Base-by-base conservation (phyloP, 2,113 vertebrate genomes). In the Nettapus auritus region DNA sequence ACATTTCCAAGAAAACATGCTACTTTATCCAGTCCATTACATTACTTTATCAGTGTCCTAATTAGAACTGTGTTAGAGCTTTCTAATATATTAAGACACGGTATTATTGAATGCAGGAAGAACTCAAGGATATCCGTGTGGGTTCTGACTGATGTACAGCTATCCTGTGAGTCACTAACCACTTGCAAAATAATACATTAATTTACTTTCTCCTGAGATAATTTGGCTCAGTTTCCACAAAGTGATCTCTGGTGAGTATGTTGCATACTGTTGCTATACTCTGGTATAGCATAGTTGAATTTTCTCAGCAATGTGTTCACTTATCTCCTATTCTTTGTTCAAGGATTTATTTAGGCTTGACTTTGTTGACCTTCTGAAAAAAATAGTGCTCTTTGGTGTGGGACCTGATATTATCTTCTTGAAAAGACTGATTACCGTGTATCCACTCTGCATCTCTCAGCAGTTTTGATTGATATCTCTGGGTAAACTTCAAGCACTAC, bases 241-340 rank as follows among this genome's bases (percentile, higher is more conserved):
- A 8, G 5, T 28, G 33, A 56, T 84, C 46, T 87, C 63, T 42
- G 42, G 38, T 68, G 48, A 73, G 33, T 20, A 21, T 0, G 0
- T 60, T 64, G 44, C 36, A 42, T 18, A 82, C 19, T n/a, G n/a
- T n/a, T n/a, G n/a, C n/a, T n/a, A 29, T 85, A 16, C 17, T 68
- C 31, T 22, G 11, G 8, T 56, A 75, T 5, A 71, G 29, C 38
- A 64, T 2, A 0, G 0, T 38, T n/a, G 91, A 34, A 13, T 68
- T 76, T 81, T 66, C 23, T 28, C 29, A 69, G 34, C 17, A 44
- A 56, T 8, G 6, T 44, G 10, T 11, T 82, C 57, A 22, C 73
- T 86, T 93, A 80, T 57, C 31, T 73, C 40, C 50, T 50, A 31
- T 36, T 62, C 23, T 77, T 82, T 90, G 44, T 55, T 86, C 31